Conservation (phyloP, 2,797 vertebrate genomes). For the Etheostoma nigrum region DNA sequence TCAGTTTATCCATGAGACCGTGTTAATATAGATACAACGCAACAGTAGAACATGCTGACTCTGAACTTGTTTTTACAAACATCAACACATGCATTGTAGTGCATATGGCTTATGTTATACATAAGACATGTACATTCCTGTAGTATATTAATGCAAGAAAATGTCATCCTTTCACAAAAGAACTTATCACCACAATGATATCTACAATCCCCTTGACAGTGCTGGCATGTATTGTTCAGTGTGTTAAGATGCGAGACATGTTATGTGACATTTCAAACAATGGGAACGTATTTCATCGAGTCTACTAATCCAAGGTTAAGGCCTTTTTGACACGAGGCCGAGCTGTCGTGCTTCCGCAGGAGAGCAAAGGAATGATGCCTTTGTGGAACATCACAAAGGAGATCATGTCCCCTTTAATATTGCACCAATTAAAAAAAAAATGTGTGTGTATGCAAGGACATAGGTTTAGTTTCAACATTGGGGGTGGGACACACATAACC, state of each 20-base stretch:
- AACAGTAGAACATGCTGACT: too few species aligned
- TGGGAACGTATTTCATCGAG: conserved; percentile 21
- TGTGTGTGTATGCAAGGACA: too few species aligned
- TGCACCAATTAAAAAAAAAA: neutral
- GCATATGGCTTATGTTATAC: neutral
- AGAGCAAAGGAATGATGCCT: conserved; percentile 1
- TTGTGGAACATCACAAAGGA: neutral
- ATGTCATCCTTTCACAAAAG: conserved; percentile 17
- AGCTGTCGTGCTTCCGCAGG: conserved; percentile 33
- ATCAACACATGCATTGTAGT: neutral
- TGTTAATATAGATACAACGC: neutral
- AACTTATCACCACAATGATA: conserved; percentile 17
- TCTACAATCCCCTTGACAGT: conserved; percentile 16
- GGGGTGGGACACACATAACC: too few species aligned
- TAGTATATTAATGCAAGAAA: neutral
- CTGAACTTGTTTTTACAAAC: neutral
- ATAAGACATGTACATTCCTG: neutral
- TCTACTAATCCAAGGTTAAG: conserved; percentile 50
- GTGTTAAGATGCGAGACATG: conserved; percentile 9
- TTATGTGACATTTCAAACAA: conserved; percentile 39
- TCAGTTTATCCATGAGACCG: neutral
- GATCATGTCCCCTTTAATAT: neutral
- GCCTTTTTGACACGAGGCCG: conserved; percentile 21
- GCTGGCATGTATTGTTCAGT: conserved; percentile 20
- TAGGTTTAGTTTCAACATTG: too few species aligned